A percentile compares a stretch with the other conserved stretches of the same genome.
Conservation (phyloP, 1,140 invertebrate species). For the Choristoneura fumiferana region DNA sequence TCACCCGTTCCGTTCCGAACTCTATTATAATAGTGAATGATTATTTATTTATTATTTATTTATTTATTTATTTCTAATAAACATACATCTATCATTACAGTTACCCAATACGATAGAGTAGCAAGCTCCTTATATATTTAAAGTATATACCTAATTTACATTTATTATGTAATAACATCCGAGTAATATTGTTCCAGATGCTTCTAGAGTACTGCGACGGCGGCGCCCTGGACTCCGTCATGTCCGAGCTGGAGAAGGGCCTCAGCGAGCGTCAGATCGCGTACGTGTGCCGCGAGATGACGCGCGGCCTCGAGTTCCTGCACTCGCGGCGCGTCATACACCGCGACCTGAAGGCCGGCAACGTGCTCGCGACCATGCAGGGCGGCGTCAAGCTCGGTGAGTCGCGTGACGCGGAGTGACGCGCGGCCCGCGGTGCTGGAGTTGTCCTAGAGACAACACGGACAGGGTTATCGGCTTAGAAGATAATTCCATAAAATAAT, state of each 20-base stretch:
- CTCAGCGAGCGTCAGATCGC: conserved; percentile 96
- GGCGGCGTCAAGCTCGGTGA: conserved; percentile 98
- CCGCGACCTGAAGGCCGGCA: conserved; percentile 98
- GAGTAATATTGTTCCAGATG: conserved; percentile 87
- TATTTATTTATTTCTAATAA: too few relatives aligned
- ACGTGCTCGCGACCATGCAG: conserved; percentile 96
- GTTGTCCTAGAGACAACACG: too few relatives aligned
- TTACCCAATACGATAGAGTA: too few relatives aligned
- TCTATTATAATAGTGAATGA: too few relatives aligned
- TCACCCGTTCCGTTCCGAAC: background rate
- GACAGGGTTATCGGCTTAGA: too few relatives aligned
- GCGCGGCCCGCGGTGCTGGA: too few relatives aligned
- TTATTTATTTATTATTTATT: too few relatives aligned
- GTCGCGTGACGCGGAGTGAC: conserved; percentile 21
- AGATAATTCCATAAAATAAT: too few relatives aligned
- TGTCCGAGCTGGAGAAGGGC: conserved; percentile 98
- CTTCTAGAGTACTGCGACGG: conserved; percentile 99
- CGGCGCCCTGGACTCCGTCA: conserved; percentile 98
- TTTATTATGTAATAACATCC: too few relatives aligned
- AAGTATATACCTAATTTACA: too few relatives aligned
- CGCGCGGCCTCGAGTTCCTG: conserved; percentile 83
- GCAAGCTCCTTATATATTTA: too few relatives aligned
- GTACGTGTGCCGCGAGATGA: conserved; percentile 95
- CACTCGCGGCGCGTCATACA: conserved; percentile 97
- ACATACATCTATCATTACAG: too few relatives aligned